phyloP scores from a whole-genome alignment of 1,140 invertebrate species.

The Zaprionus nigranus region DNA sequence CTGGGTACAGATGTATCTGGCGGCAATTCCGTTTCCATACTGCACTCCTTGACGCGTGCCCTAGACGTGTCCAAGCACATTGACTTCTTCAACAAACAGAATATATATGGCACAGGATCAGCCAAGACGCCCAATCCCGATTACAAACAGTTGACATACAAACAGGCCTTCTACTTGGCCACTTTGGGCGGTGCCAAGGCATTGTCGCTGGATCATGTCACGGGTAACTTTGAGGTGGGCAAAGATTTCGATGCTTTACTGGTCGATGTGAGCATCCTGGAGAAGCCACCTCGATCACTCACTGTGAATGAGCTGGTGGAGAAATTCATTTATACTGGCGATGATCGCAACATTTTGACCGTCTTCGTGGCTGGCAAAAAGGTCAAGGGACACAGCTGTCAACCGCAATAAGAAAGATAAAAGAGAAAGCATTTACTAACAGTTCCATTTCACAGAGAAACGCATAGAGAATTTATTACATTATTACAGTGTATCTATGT shows the following conservation, averaged over 20 bases:
- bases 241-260: conserved; percentile 95
- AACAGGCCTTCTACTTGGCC: conserved; percentile 92
- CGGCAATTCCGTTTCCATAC: conserved; percentile 90
- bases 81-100: conserved; percentile 84
- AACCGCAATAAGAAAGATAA: background rate
- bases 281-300: conserved; percentile 78
- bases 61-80: conserved; percentile 90
- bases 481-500: conserved; percentile 5
- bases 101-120: conserved; percentile 63
- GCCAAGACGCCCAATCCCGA: conserved; percentile 29
- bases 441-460: conserved; percentile 49
- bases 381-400: conserved; percentile 83
- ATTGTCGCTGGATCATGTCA: conserved; percentile 88
- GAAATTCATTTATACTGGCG: conserved; percentile 92
- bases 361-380: conserved; percentile 91
- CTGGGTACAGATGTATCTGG: conserved; percentile 96
- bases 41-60: conserved; percentile 90
- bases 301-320: conserved; percentile 87
- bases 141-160: conserved; percentile 87
- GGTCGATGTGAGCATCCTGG: conserved; percentile 86
- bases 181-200: conserved; percentile 94
- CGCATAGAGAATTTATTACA: conserved; percentile 66
- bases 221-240: conserved; percentile 91
- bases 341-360: conserved; percentile 92
- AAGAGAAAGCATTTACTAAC: conserved; percentile 47